These are phyloP conservation scores for Lydus trimaculatus DNA, from an alignment of 2,888 invertebrate genomes.

Conservation along the genomic window DNA sequence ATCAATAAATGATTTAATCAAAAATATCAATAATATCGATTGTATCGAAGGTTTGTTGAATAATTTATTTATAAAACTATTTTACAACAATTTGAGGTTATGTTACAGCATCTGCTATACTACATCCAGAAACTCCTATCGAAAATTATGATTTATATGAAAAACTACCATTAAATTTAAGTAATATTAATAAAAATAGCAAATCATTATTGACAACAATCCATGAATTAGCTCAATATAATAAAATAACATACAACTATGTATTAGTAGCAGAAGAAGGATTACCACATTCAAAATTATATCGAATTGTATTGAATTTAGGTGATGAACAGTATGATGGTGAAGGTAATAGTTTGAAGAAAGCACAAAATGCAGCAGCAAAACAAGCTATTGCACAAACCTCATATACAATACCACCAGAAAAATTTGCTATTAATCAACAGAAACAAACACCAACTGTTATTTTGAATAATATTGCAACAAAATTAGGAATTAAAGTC, in stretches of 20 bases:
- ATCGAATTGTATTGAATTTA: slow-evolving; percentile 46
- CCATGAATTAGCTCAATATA: slow-evolving; percentile 45
- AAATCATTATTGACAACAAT: slow-evolving; percentile 38
- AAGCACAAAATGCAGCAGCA: slow-evolving; percentile 49
- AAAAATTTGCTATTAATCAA: slow-evolving; percentile 35
- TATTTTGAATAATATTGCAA: slow-evolving; percentile 51
- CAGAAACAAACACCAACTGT: slow-evolving; percentile 50
- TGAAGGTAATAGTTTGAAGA: slow-evolving; percentile 48
- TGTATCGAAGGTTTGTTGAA: not conserved
- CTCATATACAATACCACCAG: slow-evolving; percentile 47
- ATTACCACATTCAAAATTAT: slow-evolving; percentile 48
- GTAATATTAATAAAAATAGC: not conserved
- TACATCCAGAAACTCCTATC: not conserved
- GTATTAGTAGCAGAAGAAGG: slow-evolving; percentile 47
- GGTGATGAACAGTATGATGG: slow-evolving; percentile 51
- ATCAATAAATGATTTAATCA: not conserved
- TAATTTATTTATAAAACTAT: not conserved
- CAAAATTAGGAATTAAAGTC: slow-evolving; percentile 50
- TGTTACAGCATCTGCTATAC: not conserved
- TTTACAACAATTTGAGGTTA: not conserved
- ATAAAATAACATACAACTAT: slow-evolving; percentile 42
- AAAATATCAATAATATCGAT: not conserved
- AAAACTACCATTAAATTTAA: not conserved
- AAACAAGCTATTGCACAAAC: slow-evolving; percentile 47
- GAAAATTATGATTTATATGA: not conserved